phyloP scores from a whole-genome alignment of 2,888 invertebrate genomes.

The Julus scandinavius region DNA sequence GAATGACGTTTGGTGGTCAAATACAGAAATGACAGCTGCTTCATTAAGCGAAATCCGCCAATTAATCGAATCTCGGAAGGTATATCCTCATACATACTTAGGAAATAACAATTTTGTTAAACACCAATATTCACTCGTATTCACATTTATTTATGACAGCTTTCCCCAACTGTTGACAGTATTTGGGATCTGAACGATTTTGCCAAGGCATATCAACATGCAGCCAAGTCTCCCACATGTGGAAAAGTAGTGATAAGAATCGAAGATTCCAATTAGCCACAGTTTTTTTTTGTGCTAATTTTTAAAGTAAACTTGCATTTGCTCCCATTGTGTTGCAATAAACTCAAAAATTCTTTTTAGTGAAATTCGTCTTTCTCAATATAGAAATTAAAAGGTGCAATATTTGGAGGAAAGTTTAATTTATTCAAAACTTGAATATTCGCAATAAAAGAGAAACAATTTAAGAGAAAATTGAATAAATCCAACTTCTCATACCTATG shows the following conservation, averaged over 20 bases:
- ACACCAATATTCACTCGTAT: slow-evolving; percentile 58
- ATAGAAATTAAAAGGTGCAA: not conserved
- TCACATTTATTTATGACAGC: slow-evolving; percentile 67
- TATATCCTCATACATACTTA: not conserved
- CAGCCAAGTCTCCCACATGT: slow-evolving; percentile 62
- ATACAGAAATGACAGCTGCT: slow-evolving; percentile 43
- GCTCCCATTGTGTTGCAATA: not conserved
- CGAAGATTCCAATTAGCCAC: slow-evolving; percentile 2
- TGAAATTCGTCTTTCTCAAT: not conserved
- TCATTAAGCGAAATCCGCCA: slow-evolving; percentile 39
- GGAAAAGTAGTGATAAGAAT: slow-evolving; percentile 52
- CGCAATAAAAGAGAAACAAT: not conserved
- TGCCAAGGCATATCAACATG: slow-evolving; percentile 68
- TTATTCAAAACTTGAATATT: too few species aligned
- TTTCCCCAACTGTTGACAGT: slow-evolving; percentile 73
- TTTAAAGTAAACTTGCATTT: not conserved
- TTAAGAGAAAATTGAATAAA: not conserved
- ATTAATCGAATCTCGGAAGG: slow-evolving; percentile 49
- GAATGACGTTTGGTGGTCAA: slow-evolving; percentile 15
- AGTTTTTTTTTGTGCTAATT: not conserved
- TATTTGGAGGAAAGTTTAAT: too few species aligned
- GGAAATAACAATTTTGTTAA: not conserved
- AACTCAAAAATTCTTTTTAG: not conserved
- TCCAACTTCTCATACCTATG: not conserved
- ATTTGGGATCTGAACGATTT: slow-evolving; percentile 68